Conservation (phyloP, 2,113 vertebrate genomes). For the Pelecanus crispus region DNA sequence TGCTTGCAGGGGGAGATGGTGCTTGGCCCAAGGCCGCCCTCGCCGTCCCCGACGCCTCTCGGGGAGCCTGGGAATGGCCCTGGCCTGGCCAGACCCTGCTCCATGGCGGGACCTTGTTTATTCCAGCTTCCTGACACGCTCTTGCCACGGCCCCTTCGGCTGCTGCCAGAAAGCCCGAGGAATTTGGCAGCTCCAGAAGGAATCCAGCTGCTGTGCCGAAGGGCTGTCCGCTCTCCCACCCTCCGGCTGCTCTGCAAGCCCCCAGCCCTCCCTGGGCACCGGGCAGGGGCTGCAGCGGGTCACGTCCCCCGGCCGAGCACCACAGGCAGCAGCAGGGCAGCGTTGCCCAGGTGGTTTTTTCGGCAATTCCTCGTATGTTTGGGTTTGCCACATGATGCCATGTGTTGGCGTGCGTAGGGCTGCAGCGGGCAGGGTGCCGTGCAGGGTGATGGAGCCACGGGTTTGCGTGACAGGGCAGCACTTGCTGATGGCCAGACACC, state of each 20-base stretch:
- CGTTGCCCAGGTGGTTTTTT: too few relatives aligned
- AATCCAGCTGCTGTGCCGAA: background rate
- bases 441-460: background rate
- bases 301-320: background rate
- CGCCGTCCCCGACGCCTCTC: background rate
- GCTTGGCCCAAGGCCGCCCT: background rate
- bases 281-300: background rate
- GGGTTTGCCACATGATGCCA: accelerated
- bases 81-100: background rate
- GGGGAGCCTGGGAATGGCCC: background rate
- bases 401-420: accelerated
- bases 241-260: background rate
- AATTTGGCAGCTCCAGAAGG: background rate
- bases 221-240: background rate
- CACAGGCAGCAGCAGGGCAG: background rate
- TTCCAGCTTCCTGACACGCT: background rate
- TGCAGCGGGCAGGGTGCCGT: accelerated
- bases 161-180: background rate
- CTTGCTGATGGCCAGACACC: accelerated
- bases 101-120: background rate
- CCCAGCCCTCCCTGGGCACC: background rate
- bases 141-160: background rate
- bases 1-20: background rate
- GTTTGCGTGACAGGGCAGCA: accelerated
- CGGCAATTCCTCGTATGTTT: accelerated